phyloP scores from a whole-genome alignment of 2,888 invertebrate species.

The Eurois occulta region DNA sequence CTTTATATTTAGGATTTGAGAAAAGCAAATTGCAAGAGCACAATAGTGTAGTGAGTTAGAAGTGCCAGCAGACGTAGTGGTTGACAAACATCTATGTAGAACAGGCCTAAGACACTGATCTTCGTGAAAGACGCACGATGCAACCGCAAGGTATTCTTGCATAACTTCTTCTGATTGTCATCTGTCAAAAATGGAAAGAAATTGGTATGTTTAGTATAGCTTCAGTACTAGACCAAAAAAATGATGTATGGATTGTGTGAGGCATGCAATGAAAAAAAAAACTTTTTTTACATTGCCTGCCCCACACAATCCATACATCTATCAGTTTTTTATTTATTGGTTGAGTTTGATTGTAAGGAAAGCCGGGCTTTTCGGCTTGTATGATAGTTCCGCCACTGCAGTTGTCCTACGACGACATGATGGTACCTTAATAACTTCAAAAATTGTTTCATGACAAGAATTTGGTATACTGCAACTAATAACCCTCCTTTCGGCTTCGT shows the following conservation, averaged over 20 bases:
- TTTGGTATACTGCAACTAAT: no score
- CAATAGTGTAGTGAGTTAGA: slow-evolving; percentile 2
- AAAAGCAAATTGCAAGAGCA: slow-evolving; percentile 19
- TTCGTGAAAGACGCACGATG: slow-evolving; percentile 3
- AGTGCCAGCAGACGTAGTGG: slow-evolving; percentile 2
- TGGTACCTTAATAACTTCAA: no score
- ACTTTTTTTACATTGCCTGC: no score
- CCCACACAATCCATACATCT: no score
- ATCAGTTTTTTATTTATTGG: no score
- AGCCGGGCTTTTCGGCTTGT: no score
- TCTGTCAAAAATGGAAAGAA: not conserved
- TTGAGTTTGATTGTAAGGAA: no score
- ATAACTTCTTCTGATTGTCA: slow-evolving; percentile 8
- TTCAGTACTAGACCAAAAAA: not conserved
- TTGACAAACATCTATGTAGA: slow-evolving; percentile 8
- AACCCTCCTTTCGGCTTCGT: no score
- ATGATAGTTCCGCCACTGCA: no score
- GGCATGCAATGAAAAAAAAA: not conserved
- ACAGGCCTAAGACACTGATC: slow-evolving; percentile 1
- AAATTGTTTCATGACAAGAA: no score
- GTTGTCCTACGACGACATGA: no score
- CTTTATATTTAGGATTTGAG: no score
- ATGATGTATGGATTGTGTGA: not conserved
- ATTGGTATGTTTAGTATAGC: not conserved
- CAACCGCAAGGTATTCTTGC: not conserved